Evolutionary conservation across 2,888 invertebrate species (phyloP), one percentile per base, ranked within the genome.

Genomic region (Philopedon plagiatum): DNA sequence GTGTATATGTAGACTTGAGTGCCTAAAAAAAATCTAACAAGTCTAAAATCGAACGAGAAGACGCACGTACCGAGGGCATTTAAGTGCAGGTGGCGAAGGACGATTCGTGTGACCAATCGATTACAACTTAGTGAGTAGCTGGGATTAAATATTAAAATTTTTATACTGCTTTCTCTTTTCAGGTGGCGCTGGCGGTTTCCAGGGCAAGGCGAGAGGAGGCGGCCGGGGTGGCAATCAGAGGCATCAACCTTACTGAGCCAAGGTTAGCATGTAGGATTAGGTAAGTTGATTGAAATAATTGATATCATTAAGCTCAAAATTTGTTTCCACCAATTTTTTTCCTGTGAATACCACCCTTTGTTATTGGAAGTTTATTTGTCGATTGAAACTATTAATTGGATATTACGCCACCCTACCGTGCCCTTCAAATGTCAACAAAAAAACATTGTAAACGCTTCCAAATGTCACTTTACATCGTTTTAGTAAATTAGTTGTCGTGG

Each of bases 191-290:
- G 91, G 91, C 85, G 93, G 94, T 83, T 75, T 75, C 66, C 72
- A 72, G 56, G 94, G 94, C 87, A 94, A 94, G 89, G 94, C 94
- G 85, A 93, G 94, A 85, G 87, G 88, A 83, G 88, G 83, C 78
- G 88, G 90, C 83, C 41, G 75, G 34, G 61, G 57, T 21, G 29
- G 34, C 66, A 90, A 92, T 88, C 94, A 93, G 87, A 92, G 94
- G 91, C 94, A 94, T 89, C 94, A 94, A 88, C 94, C 94, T 86
- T 94, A 94, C 88, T 94, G 93, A 86, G 82, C 83, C 18, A 69
- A 72, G 18, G 46, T 41, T 72, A 29, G 29, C 21, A 34, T 37
- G 34, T 72, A 63, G 68, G 8, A 37, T 68, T 72, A 72, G 56
- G 72, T 72, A 37, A 72, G 71, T 54, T 21, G 5, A 23, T 44